These are phyloP conservation scores for Cetonia aurata DNA, from an alignment of 2,888 invertebrate genomes.

Conservation along the genomic window DNA sequence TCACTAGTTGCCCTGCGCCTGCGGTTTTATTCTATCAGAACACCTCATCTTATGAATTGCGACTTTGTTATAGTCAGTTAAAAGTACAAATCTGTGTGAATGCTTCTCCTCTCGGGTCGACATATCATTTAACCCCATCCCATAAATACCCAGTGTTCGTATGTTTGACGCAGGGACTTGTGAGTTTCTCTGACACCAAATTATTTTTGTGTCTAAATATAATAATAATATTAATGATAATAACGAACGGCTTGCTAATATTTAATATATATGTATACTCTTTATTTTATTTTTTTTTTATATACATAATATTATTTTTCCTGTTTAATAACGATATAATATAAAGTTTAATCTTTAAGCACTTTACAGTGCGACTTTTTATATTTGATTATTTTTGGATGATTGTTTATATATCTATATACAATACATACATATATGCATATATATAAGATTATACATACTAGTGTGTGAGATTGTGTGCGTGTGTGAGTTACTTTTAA, in stretches of 20 bases:
- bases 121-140: conserved; percentile 55
- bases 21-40: conserved; percentile 50
- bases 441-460: conserved; percentile 16
- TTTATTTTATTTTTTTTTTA: conserved; percentile 14
- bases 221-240: conserved; percentile 49
- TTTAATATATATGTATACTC: conserved; percentile 35
- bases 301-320: conserved; percentile 19
- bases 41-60: conserved; percentile 55
- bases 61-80: conserved; percentile 81
- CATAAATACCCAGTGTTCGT: conserved; percentile 49
- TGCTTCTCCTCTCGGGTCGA: conserved; percentile 54
- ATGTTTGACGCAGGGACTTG: conserved; percentile 55
- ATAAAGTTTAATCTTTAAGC: conserved; percentile 28
- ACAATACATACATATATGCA: conserved; percentile 33
- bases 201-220: conserved; percentile 57
- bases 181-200: conserved; percentile 58
- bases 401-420: conserved; percentile 36
- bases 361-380: conserved; percentile 18
- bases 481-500: conserved; percentile 27
- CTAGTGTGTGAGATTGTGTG: conserved; percentile 15
- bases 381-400: conserved; percentile 39
- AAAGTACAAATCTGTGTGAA: conserved; percentile 80
- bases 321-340: conserved; percentile 20
- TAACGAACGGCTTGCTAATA: conserved; percentile 44
- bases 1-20: conserved; percentile 51